Evolutionary conservation across 1,140 invertebrate genomes (phyloP), one percentile per base, ranked within the genome.

Genomic region (Steinernema feltiae): DNA sequence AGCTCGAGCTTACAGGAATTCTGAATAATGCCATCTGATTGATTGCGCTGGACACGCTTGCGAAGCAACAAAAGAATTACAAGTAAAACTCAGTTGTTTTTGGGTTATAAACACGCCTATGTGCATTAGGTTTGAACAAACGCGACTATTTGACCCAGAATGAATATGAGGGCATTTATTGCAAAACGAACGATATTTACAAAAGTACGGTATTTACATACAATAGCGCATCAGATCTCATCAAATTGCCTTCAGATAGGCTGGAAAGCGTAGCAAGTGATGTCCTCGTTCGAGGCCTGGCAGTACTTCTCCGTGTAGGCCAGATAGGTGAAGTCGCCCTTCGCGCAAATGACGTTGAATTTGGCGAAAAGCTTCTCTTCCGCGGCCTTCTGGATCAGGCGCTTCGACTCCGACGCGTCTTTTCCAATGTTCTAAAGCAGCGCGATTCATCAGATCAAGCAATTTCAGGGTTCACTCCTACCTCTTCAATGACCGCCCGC

Each of bases 291-390:
- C 3, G 84, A 70, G 12, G 80, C 76, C 63, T 86, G 84, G 70
- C 85, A 86, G 76, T 63, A 63, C 53, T 63, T 63, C 24, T 63
- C 53, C 7, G 78, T 77, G 72, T 85, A 86, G 18, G 80, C 83
- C 17, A 85, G 77, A 73, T 85, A 85, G 27, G 82, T 78, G 77
- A 85, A 85, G 72, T 85, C 84, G 70, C 76, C 81, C 35, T 82
- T 86, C 12, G 75, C 76, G 74, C 80, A 83, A 69, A 81, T 85
- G 17, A 85, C 84, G 75, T 86, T 85, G 48, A 85, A 86, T 71
- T 86, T 86, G 17, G 78, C 76, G 46, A 84, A 83, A 31, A 85
- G 79, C 63, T 85, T 86, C 71, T 85, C 82, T 73, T 85, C 84
- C 15, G 84, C 84, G 21, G 85, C 85, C 72, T 75, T 79, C 78